Evolutionary conservation across 2,888 invertebrate species (phyloP).

Genomic region (Ellobium chinense): DNA sequence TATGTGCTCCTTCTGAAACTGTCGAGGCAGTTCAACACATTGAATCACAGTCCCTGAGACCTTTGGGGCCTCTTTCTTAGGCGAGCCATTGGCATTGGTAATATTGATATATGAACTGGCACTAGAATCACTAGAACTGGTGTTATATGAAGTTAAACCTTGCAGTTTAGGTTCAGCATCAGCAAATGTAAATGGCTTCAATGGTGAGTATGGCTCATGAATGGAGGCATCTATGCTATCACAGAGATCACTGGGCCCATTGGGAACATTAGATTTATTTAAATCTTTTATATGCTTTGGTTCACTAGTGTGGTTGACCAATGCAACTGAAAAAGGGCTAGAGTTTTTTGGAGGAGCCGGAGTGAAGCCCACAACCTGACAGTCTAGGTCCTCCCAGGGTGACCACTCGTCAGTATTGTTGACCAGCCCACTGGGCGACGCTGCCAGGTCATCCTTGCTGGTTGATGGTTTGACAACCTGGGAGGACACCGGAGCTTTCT

Average conservation of each 20-base stretch:
- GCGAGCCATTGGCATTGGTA: constrained; percentile 47
- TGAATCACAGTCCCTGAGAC: constrained; percentile 68
- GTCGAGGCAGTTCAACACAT: constrained; percentile 71
- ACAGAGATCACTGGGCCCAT: constrained; percentile 51
- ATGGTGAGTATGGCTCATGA: constrained; percentile 37
- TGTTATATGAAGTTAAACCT: constrained; percentile 28
- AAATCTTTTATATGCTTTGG: constrained; percentile 43
- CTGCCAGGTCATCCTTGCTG: constrained; percentile 25
- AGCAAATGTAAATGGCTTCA: constrained; percentile 34
- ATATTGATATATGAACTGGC: constrained; percentile 34
- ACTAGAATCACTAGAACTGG: constrained; percentile 34
- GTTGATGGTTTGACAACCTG: constrained; percentile 16
- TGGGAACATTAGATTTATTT: constrained; percentile 37
- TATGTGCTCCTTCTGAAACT: constrained; percentile 79
- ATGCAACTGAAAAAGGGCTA: constrained; percentile 41
- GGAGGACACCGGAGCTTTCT: neutral
- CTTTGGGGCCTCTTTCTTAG: constrained; percentile 39
- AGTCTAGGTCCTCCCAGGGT: constrained; percentile 59
- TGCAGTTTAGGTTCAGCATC: constrained; percentile 17
- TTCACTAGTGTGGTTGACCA: constrained; percentile 13
- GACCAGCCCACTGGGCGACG: constrained; percentile 10
- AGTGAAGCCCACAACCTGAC: constrained; percentile 72
- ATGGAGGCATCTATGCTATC: constrained; percentile 42
- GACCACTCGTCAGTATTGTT: constrained; percentile 42
- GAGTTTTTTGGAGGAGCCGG: constrained; percentile 57